These are phyloP conservation scores for Perognathus longimembris DNA, from an alignment of 2,113 vertebrate species.

Conservation along the genomic window DNA sequence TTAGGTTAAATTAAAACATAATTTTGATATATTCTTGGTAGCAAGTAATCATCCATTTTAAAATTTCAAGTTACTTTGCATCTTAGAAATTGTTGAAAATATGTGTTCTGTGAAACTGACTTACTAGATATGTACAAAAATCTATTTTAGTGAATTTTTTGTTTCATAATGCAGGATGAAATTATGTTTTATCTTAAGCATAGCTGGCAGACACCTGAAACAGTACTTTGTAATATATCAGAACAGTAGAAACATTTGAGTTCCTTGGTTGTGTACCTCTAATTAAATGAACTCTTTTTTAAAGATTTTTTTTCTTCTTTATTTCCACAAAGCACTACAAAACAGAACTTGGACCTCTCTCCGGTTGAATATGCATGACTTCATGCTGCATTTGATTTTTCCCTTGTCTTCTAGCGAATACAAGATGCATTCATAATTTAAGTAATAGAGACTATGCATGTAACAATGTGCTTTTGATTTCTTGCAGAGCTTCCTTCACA, in stretches of 20 bases:
- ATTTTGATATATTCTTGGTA: neutral
- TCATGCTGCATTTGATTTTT: neutral
- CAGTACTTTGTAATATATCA: neutral
- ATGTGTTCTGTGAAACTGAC: neutral
- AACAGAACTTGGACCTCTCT: neutral
- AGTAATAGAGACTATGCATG: neutral
- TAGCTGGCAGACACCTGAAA: neutral
- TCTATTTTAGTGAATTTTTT: neutral
- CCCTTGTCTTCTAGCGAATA: neutral
- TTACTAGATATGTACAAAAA: neutral
- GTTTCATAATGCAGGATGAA: neutral
- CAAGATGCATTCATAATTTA: slow-evolving; percentile 31
- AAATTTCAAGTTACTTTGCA: neutral
- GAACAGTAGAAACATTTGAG: neutral
- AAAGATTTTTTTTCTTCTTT: neutral
- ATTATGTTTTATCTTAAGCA: neutral
- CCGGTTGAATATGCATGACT: neutral
- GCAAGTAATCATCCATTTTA: slow-evolving; percentile 19
- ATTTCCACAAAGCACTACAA: neutral
- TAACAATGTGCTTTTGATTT: neutral
- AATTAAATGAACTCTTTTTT: neutral
- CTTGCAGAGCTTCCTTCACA: neutral
- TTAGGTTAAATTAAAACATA: neutral
- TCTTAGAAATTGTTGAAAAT: neutral
- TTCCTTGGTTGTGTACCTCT: neutral